These are phyloP conservation scores for Luffia ferchaultella DNA, from an alignment of 2,888 invertebrate genomes.

Conservation along the genomic window DNA sequence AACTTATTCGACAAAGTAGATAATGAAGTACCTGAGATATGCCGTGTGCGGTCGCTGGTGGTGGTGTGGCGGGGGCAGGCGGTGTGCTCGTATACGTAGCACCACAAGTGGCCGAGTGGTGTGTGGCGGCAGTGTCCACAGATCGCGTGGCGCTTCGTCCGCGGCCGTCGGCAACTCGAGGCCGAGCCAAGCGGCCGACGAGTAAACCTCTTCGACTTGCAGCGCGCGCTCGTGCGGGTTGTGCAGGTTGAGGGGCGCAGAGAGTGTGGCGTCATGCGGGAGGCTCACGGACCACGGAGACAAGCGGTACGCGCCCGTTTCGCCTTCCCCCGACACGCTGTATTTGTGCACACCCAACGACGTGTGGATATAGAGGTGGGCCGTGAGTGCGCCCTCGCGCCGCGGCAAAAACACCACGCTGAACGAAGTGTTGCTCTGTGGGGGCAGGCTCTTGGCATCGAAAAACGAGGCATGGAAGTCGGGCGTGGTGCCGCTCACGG, in stretches of 20 bases:
- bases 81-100: slow-evolving; percentile 72
- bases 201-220: slow-evolving; percentile 82
- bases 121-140: slow-evolving; percentile 93
- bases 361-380: slow-evolving; percentile 92
- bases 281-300: slow-evolving; percentile 90
- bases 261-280: slow-evolving; percentile 90
- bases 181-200: slow-evolving; percentile 91
- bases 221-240: slow-evolving; percentile 91
- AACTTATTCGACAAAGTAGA: too few species aligned
- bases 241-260: slow-evolving; percentile 89
- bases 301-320: slow-evolving; percentile 90
- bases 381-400: slow-evolving; percentile 86
- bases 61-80: slow-evolving; percentile 30
- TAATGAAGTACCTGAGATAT: slow-evolving; percentile 81
- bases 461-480: slow-evolving; percentile 98
- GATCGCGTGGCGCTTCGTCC: slow-evolving; percentile 76
- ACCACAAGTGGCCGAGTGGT: slow-evolving; percentile 88
- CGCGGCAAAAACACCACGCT: slow-evolving; percentile 95
- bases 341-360: slow-evolving; percentile 92
- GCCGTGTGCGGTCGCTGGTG: slow-evolving; percentile 81
- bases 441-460: slow-evolving; percentile 91
- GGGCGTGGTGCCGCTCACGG: slow-evolving; percentile 92
- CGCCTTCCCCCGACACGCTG: slow-evolving; percentile 86
- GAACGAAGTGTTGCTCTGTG: slow-evolving; percentile 92
- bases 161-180: slow-evolving; percentile 85